These are phyloP conservation scores for Phasia obesa DNA, from an alignment of 2,888 invertebrate species.

Conservation along the genomic window DNA sequence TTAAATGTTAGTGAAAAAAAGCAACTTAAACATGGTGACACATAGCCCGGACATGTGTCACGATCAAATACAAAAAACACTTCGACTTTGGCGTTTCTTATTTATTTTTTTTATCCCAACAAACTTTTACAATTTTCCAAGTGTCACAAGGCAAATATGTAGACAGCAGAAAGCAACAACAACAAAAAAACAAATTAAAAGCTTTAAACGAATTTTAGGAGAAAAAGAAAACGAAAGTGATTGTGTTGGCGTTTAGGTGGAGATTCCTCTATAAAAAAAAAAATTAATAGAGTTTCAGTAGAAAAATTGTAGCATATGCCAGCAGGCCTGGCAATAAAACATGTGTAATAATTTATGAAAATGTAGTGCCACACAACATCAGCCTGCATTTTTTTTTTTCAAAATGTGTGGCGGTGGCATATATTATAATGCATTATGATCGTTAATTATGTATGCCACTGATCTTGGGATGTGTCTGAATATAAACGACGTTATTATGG, in stretches of 20 bases:
- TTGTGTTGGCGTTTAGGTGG: conserved; percentile 40
- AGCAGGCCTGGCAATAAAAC: conserved; percentile 23
- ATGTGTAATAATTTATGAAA: conserved; percentile 64
- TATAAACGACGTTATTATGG: conserved; percentile 33
- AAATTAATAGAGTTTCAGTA: conserved; percentile 37
- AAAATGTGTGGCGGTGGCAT: conserved; percentile 23
- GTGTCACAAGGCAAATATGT: conserved; percentile 43
- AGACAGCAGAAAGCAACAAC: conserved; percentile 31
- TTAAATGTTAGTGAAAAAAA: conserved; percentile 21
- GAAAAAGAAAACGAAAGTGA: conserved; percentile 31
- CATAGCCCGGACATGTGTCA: conserved; percentile 52
- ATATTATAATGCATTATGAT: conserved; percentile 37
- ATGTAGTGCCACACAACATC: conserved; percentile 38
- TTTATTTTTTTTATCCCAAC: background rate
- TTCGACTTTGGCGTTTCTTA: conserved; percentile 16
- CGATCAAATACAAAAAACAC: conserved; percentile 25
- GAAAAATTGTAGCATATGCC: conserved; percentile 44
- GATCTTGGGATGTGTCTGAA: conserved; percentile 48
- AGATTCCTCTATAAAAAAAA: conserved; percentile 7
- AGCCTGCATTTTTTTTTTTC: conserved; percentile 19
- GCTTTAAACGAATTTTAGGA: conserved; percentile 30
- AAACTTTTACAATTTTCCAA: conserved; percentile 34
- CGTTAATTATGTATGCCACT: conserved; percentile 28
- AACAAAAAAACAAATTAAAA: conserved; percentile 31
- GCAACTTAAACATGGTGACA: conserved; percentile 44